These are phyloP conservation scores for Scopus umbretta DNA, from an alignment of 2,113 vertebrate species.

Conservation along the genomic window DNA sequence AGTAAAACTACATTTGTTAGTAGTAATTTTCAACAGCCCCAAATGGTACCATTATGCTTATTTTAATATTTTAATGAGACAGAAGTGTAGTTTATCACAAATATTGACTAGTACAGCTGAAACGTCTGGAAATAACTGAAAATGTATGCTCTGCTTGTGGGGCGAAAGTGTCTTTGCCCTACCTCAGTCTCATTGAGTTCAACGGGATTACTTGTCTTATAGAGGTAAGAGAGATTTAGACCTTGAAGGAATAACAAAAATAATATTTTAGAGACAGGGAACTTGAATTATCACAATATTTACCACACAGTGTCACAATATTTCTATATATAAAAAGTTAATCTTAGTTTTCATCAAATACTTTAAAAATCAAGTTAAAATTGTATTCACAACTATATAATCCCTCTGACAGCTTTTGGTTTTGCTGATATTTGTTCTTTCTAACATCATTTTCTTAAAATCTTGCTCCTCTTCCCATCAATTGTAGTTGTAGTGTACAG, in stretches of 20 bases:
- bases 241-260: conserved; percentile 56
- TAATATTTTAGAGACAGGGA: conserved; percentile 55
- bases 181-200: conserved; percentile 24
- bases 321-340: conserved; percentile 56
- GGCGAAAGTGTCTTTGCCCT: conserved; percentile 20
- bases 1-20: conserved; percentile 36
- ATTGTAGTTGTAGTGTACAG: not conserved
- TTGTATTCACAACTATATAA: conserved; percentile 64
- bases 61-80: not conserved
- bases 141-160: not conserved
- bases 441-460: conserved; percentile 4
- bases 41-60: conserved; percentile 56
- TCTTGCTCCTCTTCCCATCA: conserved; percentile 1
- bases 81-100: not conserved
- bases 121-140: not conserved
- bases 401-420: conserved; percentile 71
- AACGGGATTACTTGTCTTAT: not conserved
- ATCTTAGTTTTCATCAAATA: conserved; percentile 66
- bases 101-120: not conserved
- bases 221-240: conserved; percentile 60
- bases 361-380: conserved; percentile 61
- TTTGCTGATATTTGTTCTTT: conserved; percentile 70
- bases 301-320: conserved; percentile 58
- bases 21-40: conserved; percentile 51
- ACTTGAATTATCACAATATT: conserved; percentile 60